These are phyloP conservation scores for Sylvia borin DNA, from an alignment of 2,797 vertebrate species.

Conservation along the genomic window DNA sequence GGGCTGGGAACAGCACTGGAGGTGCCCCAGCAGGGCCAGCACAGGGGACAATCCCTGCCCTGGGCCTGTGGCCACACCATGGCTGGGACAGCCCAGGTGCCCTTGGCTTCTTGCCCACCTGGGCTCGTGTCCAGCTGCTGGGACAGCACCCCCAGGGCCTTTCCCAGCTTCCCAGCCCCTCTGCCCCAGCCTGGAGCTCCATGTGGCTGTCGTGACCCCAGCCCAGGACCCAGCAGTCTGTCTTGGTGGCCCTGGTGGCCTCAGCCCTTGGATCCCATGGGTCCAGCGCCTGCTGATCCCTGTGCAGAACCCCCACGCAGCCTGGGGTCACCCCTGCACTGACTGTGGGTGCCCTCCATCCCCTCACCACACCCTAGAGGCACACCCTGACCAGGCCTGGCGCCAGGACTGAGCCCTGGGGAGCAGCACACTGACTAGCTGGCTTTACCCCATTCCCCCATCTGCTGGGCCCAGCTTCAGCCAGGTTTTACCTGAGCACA, in stretches of 20 bases:
- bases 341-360: background rate
- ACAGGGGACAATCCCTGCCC: background rate
- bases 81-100: background rate
- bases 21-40: background rate
- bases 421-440: background rate
- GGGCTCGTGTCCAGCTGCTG: background rate
- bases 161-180: background rate
- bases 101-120: background rate
- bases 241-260: background rate
- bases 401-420: background rate
- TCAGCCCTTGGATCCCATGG: background rate
- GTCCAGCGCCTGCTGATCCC: rapidly evolving
- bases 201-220: background rate
- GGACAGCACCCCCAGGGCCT: background rate
- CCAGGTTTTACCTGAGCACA: background rate
- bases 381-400: rapidly evolving
- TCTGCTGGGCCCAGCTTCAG: background rate
- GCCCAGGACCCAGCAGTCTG: rapidly evolving
- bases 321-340: no score
- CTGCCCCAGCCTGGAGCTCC: background rate
- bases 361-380: rapidly evolving
- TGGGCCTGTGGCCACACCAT: background rate
- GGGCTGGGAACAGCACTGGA: rapidly evolving
- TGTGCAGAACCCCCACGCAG: background rate
- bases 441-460: background rate